These are phyloP conservation scores for Caenorhabditis zanzibari DNA, from an alignment of 2,888 invertebrate species.

Conservation along the genomic window DNA sequence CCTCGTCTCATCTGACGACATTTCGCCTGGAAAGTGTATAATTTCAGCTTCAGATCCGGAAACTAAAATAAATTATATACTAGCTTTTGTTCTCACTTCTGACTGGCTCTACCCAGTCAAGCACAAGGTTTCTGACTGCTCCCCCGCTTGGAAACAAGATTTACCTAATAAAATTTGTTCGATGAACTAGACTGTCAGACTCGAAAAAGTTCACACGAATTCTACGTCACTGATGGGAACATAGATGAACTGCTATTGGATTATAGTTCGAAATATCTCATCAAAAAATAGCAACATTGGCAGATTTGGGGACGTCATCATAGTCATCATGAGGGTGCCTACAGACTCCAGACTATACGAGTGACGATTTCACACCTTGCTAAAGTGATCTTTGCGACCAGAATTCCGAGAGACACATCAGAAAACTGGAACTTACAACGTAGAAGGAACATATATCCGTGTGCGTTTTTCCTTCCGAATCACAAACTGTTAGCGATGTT, in stretches of 20 bases:
- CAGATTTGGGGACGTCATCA: slow-evolving; percentile 44
- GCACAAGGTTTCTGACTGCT: slow-evolving; percentile 22
- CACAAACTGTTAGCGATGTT: slow-evolving; percentile 68
- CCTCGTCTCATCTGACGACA: slow-evolving; percentile 67
- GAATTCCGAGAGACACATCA: background rate
- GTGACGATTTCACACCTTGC: slow-evolving; percentile 4
- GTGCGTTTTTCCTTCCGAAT: slow-evolving; percentile 68
- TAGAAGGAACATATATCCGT: slow-evolving; percentile 74
- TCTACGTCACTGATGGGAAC: slow-evolving; percentile 44
- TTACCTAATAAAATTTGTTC: slow-evolving; percentile 26
- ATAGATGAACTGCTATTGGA: slow-evolving; percentile 11
- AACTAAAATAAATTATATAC: too few species aligned
- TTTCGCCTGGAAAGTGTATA: slow-evolving; percentile 58
- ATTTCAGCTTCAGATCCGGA: background rate
- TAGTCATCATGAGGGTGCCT: background rate
- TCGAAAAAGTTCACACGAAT: slow-evolving; percentile 25
- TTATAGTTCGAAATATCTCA: slow-evolving; percentile 33
- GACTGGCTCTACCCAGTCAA: background rate
- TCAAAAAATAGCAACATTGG: slow-evolving; percentile 40
- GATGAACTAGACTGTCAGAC: slow-evolving; percentile 26
- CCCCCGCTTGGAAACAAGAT: slow-evolving; percentile 5
- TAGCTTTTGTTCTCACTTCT: too few species aligned
- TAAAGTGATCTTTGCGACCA: slow-evolving; percentile 33
- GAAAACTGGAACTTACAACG: slow-evolving; percentile 54
- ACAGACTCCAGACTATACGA: slow-evolving; percentile 14